Evolutionary conservation across 2,797 vertebrate species (phyloP), one percentile per base, ranked within the genome.

Genomic region (Helarctos malayanus): DNA sequence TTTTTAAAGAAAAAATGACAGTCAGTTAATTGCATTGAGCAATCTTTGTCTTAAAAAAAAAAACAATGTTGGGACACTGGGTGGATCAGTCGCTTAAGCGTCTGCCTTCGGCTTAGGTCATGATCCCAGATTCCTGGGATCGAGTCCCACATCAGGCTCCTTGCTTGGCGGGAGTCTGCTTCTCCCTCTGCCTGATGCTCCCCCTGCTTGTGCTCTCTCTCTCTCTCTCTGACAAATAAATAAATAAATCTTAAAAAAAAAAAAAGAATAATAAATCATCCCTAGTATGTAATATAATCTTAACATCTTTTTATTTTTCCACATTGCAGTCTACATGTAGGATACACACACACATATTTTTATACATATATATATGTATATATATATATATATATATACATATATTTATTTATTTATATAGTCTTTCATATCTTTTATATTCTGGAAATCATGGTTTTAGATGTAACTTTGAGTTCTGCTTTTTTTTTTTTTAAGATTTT

Each of bases 1-100:
- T 82, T 83, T 94, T 79, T 86, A 54, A 87, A 91, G 79, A 92
- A 88, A 65, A 97, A 96, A 47, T 52, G 52, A 82, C n/a, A 87
- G 47, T 82, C 35, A 82, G 45, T 84, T 86, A 25, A 89, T 93
- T 92, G 68, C 49, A 94, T 81, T 90, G 71, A 92, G 25, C 15
- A 71, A 75, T 94, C 68, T 80, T 84, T 89, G 4, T 80, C 41
- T 59, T 92, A 68, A 54, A 59, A 45, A 94, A 89, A 69, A 35
- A 54, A 9, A 3, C 29, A 52, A 29, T 32, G 59, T 32, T 63
- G 29, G 61, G 29, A 7, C 32, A 65, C 32, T 65, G 61, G 29
- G 61, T 63, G 29, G 61, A 63, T 63, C 29, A 63, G 29, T 32
- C 13, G 7, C 29, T 65, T n/a, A 65, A 65, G 61, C 32, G 61